Base-by-base conservation (phyloP, 2,113 vertebrate species). In the Misgurnus mizolepis region DNA sequence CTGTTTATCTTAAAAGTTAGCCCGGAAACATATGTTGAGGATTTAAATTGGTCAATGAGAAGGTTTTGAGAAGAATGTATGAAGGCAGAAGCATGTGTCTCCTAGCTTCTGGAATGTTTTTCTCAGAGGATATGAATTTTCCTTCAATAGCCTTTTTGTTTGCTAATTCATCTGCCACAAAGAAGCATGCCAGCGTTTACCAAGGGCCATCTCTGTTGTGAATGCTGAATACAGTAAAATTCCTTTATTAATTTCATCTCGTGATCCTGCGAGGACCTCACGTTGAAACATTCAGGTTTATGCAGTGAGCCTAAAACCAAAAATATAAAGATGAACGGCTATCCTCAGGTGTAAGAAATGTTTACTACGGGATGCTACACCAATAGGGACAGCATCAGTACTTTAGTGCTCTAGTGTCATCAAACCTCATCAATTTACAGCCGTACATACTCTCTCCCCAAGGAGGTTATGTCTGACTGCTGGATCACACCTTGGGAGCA, bases 81-180 rank as follows among this genome's bases (percentile, higher is more conserved):
- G 17, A 58, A 47, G 78, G 69, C 78, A 76, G 43, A 55, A 60
- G 67, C 50, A 34, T 18, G 67, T 12, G 67, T 17, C 67, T 41
- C 53, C 18, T 58, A 22, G 10, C 74, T 55, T 61, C 72, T 73
- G 81, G 83, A 83, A 80, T 83, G 71, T 50, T 55, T 64, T 34
- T 47, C 39, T 68, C 18, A 60, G 56, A 79, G 81, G 66, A 73
- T 76, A 81, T 83, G 72, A 85, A 71, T 82, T 79, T 18, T 76
- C 56, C 60, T 15, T 82, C 77, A 84, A 83, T 83, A 49, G 83
- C 11, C 40, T 78, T 85, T 84, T 85, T 82, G 79, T 85, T 83
- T 64, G 27, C 12, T 39, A 15, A 6, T 41, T 22, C 61, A 34
- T 66, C 55, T 15, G 47, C 60, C 62, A 53, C 55, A 49, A 39